phyloP scores from a whole-genome alignment of 2,888 invertebrate genomes.

The Homarus gammarus region DNA sequence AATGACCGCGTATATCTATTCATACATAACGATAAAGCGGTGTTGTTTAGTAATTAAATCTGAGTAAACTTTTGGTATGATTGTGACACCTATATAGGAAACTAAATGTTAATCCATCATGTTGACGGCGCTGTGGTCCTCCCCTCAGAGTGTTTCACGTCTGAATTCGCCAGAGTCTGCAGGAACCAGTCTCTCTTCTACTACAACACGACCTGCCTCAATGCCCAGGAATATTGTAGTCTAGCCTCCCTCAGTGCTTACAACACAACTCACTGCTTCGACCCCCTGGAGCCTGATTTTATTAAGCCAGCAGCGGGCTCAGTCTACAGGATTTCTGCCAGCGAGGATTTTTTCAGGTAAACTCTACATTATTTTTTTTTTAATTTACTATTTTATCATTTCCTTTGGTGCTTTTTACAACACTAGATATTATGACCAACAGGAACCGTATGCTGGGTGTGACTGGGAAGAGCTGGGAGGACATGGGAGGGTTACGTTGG shows the following conservation, averaged over 20 bases:
- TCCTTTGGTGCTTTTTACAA: neutral
- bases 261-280: slow-evolving; percentile 53
- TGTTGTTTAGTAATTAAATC: no score
- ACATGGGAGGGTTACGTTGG: slow-evolving; percentile 85
- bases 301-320: neutral
- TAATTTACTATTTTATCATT: no score
- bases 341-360: slow-evolving; percentile 23
- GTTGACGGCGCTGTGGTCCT: no score
- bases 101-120: no score
- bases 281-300: neutral
- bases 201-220: slow-evolving; percentile 44
- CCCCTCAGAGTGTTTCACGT: slow-evolving; percentile 12
- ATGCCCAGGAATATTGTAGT: slow-evolving; percentile 34
- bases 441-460: slow-evolving; percentile 72
- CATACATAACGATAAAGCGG: no score
- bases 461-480: slow-evolving; percentile 80
- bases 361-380: neutral
- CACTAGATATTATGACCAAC: neutral
- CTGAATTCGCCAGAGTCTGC: slow-evolving; percentile 22
- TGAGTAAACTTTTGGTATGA: no score
- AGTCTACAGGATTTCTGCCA: neutral
- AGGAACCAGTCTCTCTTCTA: slow-evolving; percentile 48
- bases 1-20: no score
- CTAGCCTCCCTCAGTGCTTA: slow-evolving; percentile 1
- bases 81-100: no score